Evolutionary conservation across 2,888 invertebrate species (phyloP), one percentile per base, ranked within the genome.

Genomic region (Clitarchus hookeri): DNA sequence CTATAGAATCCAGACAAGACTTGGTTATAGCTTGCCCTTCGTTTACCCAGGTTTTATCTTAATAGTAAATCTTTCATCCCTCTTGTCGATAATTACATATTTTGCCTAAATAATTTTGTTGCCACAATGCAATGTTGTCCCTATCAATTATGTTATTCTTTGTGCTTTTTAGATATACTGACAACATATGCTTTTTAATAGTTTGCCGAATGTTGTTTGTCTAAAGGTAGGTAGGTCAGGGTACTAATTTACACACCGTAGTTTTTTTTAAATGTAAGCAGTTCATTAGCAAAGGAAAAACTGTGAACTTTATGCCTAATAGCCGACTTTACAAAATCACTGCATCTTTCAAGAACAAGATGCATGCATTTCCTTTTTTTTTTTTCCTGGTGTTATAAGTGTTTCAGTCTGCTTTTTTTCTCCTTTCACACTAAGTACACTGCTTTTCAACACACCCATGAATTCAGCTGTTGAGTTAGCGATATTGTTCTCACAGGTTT

Each of bases 21-120:
- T 79, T 79, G 23, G 79, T 26, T 79, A n/a, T 79, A 27, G 13
- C 27, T 19, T 79, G 27, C 79, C 79, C 79, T 79, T 79, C 79
- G 8, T 79, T 79, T 79, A 79, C 13, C 23, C 79, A 79, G 27
- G 79, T 79, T 79, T n/a, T 23, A 79, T n/a, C 79, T 79, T 19
- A 79, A 79, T 79, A 79, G 27, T 79, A 79, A 26, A 79, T 79
- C 23, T 13, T 16, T 79, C 79, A 13, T 79, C 79, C 0, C 23
- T 79, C 13, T 27, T n/a, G 79, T 23, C 79, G 12, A 23, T 79
- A n/a, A 79, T 6, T 6, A 79, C 8, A 23, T 12, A n/a, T 79
- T 26, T 25, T 27, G 25, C 79, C 27, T 79, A 79, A 79, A 79
- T 26, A 27, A 48, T 48, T 48, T n/a, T 23, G 13, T 79, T n/a